Evolutionary conservation across 2,113 vertebrate species (phyloP).

Genomic region (Agelaius phoeniceus): DNA sequence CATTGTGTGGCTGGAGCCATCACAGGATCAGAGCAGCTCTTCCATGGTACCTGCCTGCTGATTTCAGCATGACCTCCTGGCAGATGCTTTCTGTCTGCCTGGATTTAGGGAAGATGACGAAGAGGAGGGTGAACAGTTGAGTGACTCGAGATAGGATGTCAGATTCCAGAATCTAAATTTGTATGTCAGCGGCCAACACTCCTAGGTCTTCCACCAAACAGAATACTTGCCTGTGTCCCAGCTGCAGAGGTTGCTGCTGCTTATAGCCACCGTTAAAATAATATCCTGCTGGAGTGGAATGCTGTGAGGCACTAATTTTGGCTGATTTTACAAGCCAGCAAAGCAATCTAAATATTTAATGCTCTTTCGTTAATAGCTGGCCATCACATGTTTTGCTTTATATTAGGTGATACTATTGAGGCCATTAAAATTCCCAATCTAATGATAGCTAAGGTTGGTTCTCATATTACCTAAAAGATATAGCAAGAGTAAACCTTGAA

Average conservation of each 20-base stretch:
- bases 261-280: not conserved
- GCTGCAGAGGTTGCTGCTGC: not conserved
- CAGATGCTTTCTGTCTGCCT: not conserved
- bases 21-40: not conserved
- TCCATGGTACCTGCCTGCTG: not conserved
- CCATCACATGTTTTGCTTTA: conserved; percentile 28
- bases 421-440: not conserved
- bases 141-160: not conserved
- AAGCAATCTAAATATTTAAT: conserved; percentile 34
- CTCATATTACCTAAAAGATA: not conserved
- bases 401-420: not conserved
- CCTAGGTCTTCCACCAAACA: not conserved
- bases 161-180: not conserved
- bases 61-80: not conserved
- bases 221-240: not conserved
- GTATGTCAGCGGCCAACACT: not conserved
- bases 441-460: not conserved
- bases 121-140: not conserved
- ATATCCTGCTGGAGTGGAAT: not conserved
- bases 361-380: not conserved
- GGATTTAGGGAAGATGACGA: not conserved
- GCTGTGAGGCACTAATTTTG: not conserved
- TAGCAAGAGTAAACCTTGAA: not conserved
- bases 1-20: not conserved
- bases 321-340: conserved; percentile 39